Base-by-base conservation (phyloP, 2,797 vertebrate species). In the Rhynchotus rufescens region DNA sequence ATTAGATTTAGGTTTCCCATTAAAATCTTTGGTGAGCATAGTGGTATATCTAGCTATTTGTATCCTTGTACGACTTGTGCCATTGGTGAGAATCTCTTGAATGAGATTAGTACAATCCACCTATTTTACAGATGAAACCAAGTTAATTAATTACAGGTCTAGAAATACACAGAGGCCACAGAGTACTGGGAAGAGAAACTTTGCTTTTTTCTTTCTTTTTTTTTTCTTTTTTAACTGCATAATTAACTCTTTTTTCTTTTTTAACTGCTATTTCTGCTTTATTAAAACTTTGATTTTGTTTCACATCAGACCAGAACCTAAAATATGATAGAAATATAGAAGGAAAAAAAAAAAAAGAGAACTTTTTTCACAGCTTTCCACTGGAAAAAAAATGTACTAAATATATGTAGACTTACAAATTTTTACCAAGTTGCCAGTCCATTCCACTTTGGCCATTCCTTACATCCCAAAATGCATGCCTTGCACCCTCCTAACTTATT, bases 401-500 rank as follows among this genome's bases (percentile, higher is more conserved):
- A 23, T 10, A 45, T 10, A 15, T 14, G 25, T 15, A 80, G 0
- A 3, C 7, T 80, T 76, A 30, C 23, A 52, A 65, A 19, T 4
- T 74, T 38, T 13, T 47, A 14, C 11, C 2, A 47, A 25, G 16
- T 79, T 92, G 78, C 9, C 10, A 75, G 59, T 5, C 6, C 30
- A 10, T 59, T 79, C 20, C 20, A 34, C 16, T 75, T 38, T 62
- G 42, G 3, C 2, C 74, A 4, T 57, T 87, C 13, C 6, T 84
- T 86, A 6, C 44, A 49, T 34, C 0, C 1, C 36, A 52, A 80
- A 47, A 17, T 0, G 0, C 2, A 12, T 51, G 16, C 61, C 20
- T 65, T 92, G 11, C 28, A 44, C 10, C 4, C 34, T 40, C 3
- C 4, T 14, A 32, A n/a, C 3, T 49, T 83, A 40, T n/a, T 59